Base-by-base conservation (phyloP, 2,797 vertebrate species). In the Silurus lanzhouensis region DNA sequence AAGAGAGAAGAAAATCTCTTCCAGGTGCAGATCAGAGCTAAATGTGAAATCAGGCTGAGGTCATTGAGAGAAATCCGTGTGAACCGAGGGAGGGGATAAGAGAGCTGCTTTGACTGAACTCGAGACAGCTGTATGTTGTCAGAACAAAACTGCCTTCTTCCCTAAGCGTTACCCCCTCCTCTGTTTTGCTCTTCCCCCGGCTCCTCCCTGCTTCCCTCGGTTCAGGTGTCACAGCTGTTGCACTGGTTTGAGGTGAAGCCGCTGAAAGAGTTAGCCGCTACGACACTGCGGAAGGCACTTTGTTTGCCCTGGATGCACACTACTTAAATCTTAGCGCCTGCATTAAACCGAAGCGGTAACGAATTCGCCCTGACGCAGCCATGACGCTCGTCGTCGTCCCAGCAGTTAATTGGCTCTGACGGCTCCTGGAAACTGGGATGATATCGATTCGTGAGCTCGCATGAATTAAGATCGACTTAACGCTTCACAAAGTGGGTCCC, bases 391-490 rank as follows among this genome's bases (percentile, higher is more conserved):
- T 66, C 63, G 84, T 27, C 91, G 92, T 90, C 95, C 94, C 89
- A 84, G 91, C 94, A 94, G 94, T 81, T 93, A 92, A 95, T 94
- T 94, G 95, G 91, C 93, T 95, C 90, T 93, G 93, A 94, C 89
- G 87, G 92, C 89, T 92, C 88, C 92, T 91, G 91, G 90, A 93
- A 91, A 93, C 94, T 92, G 93, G 92, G 92, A 88, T 91, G 94
- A 95, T 87, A 88, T 91, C 88, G 92, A 92, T 94, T 94, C 93
- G 89, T 89, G 91, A 93, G 93, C 93, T 91, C 90, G 91, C 93
- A 90, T 90, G 93, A 95, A 94, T 93, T 90, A 93, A 95, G 95
- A 91, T 90, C 91, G 57, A 46, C 90, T 84, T 91, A 90, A 91
- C 90, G 95, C 95, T 95, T 90, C 81, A 94, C 95, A 94, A 94